Conservation (phyloP, 2,888 invertebrate genomes). For the Hemaris fuciformis region DNA sequence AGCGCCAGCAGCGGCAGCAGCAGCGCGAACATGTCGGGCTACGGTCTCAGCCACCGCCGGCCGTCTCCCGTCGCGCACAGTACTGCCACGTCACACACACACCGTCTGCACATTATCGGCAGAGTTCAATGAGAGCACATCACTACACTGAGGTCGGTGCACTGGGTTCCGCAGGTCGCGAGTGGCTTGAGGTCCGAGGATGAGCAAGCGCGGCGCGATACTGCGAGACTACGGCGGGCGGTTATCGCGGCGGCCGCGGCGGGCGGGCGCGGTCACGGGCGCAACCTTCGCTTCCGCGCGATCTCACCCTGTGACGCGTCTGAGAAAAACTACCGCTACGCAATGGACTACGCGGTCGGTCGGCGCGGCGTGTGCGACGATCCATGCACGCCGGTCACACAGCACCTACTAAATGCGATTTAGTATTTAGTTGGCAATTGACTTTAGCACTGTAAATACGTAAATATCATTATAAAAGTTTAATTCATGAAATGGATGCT, state of each 20-base stretch:
- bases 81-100: constrained; percentile 64
- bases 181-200: constrained; percentile 61
- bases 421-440: background rate
- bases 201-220: constrained; percentile 69
- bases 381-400: constrained; percentile 13
- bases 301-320: constrained; percentile 69
- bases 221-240: constrained; percentile 58
- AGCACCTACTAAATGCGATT: background rate
- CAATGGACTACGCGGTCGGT: constrained; percentile 40
- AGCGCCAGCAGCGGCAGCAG: constrained; percentile 62
- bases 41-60: constrained; percentile 57
- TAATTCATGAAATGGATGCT: constrained; percentile 25
- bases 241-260: constrained; percentile 51
- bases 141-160: constrained; percentile 52
- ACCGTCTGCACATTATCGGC: constrained; percentile 67
- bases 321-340: constrained; percentile 46
- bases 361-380: constrained; percentile 7
- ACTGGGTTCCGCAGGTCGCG: constrained; percentile 38
- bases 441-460: background rate
- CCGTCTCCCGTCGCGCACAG: constrained; percentile 55
- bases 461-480: background rate
- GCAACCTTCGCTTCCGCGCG: constrained; percentile 74
- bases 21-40: constrained; percentile 69
- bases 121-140: constrained; percentile 54
- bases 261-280: constrained; percentile 76